Percentiles rank a stretch among this genome's conserved stretches.
phyloP scores from a whole-genome alignment of 2,888 invertebrate genomes.

The Eupithecia pulchellata region DNA sequence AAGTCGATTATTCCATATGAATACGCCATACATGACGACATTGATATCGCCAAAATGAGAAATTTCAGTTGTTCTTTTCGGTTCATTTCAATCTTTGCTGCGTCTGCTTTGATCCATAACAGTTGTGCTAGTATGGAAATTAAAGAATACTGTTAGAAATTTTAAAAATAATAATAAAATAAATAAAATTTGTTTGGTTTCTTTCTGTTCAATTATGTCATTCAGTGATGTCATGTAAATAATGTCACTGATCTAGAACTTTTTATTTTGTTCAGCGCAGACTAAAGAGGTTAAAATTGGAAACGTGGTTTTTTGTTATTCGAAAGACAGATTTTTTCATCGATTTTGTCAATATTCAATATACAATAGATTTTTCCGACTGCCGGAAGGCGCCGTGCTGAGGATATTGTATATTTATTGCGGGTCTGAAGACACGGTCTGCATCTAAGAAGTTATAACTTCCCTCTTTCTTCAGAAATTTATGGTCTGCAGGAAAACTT shows the following conservation, averaged over 20 bases:
- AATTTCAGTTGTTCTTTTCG: constrained; percentile 65
- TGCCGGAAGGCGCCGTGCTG: no score
- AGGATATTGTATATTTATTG: no score
- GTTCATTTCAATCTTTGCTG: constrained; percentile 60
- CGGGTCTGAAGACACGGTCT: no score
- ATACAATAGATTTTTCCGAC: no score
- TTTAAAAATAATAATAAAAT: constrained; percentile 15
- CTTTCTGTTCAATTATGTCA: neutral
- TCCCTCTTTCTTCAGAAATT: no score
- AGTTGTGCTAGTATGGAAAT: constrained; percentile 36
- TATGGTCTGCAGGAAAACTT: no score
- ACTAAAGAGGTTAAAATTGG: neutral
- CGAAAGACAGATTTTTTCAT: no score
- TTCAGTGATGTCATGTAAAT: neutral
- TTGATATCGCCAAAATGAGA: constrained; percentile 61
- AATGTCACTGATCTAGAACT: neutral
- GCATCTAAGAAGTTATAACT: no score
- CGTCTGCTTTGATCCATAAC: constrained; percentile 52
- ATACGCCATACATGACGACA: constrained; percentile 66
- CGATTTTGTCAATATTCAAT: no score
- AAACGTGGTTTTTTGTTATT: neutral
- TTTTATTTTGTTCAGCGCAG: neutral
- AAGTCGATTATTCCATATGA: constrained; percentile 42
- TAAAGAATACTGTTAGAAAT: neutral
- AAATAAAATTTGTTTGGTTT: neutral